Conservation (phyloP, 2,888 invertebrate species). For the Penaeus monodon region DNA sequence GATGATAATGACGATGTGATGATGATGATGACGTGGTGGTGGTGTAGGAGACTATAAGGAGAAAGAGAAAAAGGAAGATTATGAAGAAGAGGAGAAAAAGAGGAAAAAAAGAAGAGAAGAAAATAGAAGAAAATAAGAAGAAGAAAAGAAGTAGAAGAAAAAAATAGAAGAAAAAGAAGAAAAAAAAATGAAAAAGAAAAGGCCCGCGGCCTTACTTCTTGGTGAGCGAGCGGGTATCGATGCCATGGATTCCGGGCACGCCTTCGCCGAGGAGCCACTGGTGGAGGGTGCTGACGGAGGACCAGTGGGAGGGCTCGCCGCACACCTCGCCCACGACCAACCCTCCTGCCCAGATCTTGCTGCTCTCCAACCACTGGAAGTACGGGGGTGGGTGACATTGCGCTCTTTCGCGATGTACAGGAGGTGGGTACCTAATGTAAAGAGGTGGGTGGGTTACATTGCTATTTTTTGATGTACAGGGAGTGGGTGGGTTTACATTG, state of each 20-base stretch:
- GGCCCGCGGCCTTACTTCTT: constrained; percentile 72
- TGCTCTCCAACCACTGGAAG: constrained; percentile 90
- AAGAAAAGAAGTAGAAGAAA: too few relatives aligned
- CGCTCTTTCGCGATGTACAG: too few relatives aligned
- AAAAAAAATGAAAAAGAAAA: too few relatives aligned
- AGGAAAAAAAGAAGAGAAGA: too few relatives aligned
- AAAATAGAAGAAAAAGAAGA: too few relatives aligned
- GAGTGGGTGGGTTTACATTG: too few relatives aligned
- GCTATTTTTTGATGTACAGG: too few relatives aligned
- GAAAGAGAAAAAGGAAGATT: too few relatives aligned
- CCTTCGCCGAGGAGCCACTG: constrained; percentile 85
- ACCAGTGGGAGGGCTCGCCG: constrained; percentile 91
- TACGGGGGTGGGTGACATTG: neutral
- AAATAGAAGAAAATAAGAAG: neutral
- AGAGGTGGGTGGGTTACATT: too few relatives aligned
- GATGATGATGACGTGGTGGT: too few relatives aligned
- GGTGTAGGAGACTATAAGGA: too few relatives aligned
- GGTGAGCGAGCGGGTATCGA: constrained; percentile 94
- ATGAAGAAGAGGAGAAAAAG: neutral
- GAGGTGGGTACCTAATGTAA: too few relatives aligned
- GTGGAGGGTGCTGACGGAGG: constrained; percentile 82
- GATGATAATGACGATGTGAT: neutral
- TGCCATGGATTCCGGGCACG: constrained; percentile 89
- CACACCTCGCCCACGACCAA: constrained; percentile 92
- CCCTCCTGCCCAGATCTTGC: constrained; percentile 90